phyloP scores from a whole-genome alignment of 2,888 invertebrate species.

The Keiferia lycopersicella region DNA sequence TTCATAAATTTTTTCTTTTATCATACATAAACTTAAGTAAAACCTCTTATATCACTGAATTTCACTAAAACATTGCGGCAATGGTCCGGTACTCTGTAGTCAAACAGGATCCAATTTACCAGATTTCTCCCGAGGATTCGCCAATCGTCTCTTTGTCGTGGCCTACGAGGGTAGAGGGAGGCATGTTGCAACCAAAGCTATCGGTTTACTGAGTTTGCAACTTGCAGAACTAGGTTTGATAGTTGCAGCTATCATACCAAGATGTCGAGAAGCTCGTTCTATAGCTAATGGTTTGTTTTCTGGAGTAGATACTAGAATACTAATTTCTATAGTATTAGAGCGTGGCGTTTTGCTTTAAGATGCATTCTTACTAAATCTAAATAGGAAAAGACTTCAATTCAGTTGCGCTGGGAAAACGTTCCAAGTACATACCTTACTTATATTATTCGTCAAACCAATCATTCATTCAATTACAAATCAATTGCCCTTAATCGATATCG shows the following conservation, averaged over 20 bases:
- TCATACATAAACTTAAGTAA: no score
- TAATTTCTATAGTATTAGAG: no score
- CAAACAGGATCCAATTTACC: conserved; percentile 33
- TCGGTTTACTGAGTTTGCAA: conserved; percentile 8
- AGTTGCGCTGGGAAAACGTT: background rate
- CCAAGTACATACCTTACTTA: background rate
- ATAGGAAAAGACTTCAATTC: no score
- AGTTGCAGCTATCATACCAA: conserved; percentile 1
- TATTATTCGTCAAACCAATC: background rate
- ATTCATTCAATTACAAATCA: conserved; percentile 11
- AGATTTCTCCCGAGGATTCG: conserved; percentile 49
- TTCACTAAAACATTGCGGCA: background rate
- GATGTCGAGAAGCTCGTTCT: background rate
- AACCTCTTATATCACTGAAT: no score
- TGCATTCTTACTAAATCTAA: no score
- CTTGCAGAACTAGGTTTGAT: conserved; percentile 20
- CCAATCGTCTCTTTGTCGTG: conserved; percentile 11
- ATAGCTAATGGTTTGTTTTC: background rate
- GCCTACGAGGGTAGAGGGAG: background rate
- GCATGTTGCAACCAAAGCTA: background rate
- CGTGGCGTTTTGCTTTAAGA: no score
- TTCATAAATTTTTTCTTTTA: no score
- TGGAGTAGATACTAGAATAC: no score
- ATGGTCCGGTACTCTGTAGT: background rate
- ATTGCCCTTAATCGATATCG: conserved; percentile 23